Base-by-base conservation (phyloP, 2,888 invertebrate species). In the Fragum whitleyi region DNA sequence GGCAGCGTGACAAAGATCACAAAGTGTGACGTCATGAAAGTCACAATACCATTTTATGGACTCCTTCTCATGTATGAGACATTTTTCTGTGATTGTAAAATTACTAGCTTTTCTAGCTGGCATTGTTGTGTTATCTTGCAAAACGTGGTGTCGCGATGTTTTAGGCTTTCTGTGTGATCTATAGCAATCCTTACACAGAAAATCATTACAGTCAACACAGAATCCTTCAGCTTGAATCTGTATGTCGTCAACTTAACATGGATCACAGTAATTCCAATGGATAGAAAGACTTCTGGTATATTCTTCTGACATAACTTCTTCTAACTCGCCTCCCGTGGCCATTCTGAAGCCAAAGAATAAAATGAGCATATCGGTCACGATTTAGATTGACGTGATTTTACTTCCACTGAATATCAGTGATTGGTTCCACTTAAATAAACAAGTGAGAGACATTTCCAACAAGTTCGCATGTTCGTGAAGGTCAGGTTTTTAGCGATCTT, bases 171-270 rank as follows among this genome's bases (percentile, higher is more conserved):
- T 39, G 21, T 73, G 73, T 11, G 28, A 1, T 26, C 62, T 73
- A 42, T 51, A 73, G 21, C 73, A 73, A 9, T 73, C 28, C 16
- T 1, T n/a, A 73, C 73, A 73, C 19, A 73, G 26, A 47, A 62
- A 61, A 21, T 72, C 72, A 19, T 36, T 19, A 59, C 72, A 72
- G 47, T 72, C 72, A 19, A 72, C 72, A 62, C 73, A 73, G 32
- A 62, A 73, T n/a, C 73, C 73, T 14, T 29, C 62, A 19, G 61
- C 73, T 39, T 39, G 29, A 5, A 73, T 14, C 26, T 73, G 47
- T 21, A 59, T 42, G n/a, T 68, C 67, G 23, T 28, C 74, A 51
- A 42, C 32, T 21, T 19, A 16, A 59, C 65, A 65, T 5, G 39
- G 57, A n/a, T 59, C 67, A 65, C 65, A 55, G 19, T 57, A 19